These are phyloP conservation scores for Amazona vittata DNA, from an alignment of 2,113 vertebrate species.

Conservation along the genomic window DNA sequence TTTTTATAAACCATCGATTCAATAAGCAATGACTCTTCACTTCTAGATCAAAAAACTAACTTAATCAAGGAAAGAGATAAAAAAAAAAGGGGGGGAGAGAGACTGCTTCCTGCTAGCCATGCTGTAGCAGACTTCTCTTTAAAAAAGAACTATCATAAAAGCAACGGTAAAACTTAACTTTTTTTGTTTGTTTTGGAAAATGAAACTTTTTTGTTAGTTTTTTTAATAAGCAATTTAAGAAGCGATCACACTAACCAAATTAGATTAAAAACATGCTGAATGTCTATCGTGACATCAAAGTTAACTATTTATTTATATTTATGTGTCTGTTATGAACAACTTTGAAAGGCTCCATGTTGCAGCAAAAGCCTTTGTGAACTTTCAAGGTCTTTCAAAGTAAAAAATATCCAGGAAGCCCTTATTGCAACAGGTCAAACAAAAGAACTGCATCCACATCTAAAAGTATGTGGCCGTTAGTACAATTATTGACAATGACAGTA, in stretches of 20 bases:
- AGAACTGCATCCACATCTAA: accelerated
- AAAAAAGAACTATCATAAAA: not conserved
- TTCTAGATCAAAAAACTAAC: not conserved
- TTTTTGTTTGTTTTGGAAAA: not conserved
- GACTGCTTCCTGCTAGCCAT: not conserved
- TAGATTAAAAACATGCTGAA: not conserved
- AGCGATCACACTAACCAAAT: not conserved
- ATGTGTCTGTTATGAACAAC: not conserved
- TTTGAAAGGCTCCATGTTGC: not conserved
- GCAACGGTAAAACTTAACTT: not conserved
- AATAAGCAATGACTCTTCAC: not conserved
- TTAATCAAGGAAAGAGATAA: not conserved
- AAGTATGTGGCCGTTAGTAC: not conserved
- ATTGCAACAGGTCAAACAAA: not conserved
- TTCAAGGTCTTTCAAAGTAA: not conserved
- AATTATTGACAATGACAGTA: not conserved
- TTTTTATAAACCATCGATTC: not conserved
- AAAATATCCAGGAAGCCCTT: not conserved
- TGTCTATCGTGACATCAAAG: not conserved
- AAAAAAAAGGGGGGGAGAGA: not conserved
- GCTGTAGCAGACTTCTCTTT: not conserved
- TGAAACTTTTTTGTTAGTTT: not conserved
- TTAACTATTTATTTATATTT: not conserved
- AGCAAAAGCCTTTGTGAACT: not conserved
- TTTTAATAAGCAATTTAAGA: not conserved